phyloP scores from a whole-genome alignment of 2,113 vertebrate genomes.

The Hassar affinis region DNA sequence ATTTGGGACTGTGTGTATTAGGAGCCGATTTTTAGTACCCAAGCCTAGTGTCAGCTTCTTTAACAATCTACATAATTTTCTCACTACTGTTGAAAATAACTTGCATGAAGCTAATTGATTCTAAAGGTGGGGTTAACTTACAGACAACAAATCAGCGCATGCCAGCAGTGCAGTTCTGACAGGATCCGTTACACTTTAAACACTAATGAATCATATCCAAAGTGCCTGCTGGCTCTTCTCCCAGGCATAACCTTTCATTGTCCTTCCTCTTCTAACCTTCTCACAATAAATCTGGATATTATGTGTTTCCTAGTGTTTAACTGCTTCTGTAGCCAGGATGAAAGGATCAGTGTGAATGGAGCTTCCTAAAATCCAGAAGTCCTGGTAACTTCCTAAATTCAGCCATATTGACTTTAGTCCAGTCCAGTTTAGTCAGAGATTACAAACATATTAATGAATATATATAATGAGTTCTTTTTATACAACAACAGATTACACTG shows the following conservation, averaged over 20 bases:
- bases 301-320: background rate
- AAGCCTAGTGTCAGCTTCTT: background rate
- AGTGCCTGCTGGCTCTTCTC: constrained; percentile 47
- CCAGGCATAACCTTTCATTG: constrained; percentile 35
- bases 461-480: no score
- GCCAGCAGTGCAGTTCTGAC: constrained; percentile 15
- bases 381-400: background rate
- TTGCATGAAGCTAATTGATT: constrained; percentile 24
- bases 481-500: no score
- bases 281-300: background rate
- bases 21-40: background rate
- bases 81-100: background rate
- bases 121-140: constrained; percentile 8
- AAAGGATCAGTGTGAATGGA: background rate
- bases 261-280: background rate
- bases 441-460: no score
- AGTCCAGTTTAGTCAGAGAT: background rate
- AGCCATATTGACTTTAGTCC: background rate
- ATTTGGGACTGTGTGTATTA: background rate
- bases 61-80: background rate
- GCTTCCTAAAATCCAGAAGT: background rate
- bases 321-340: background rate
- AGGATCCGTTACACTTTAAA: constrained; percentile 41
- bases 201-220: constrained; percentile 45
- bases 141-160: constrained; percentile 21